Evolutionary conservation across 2,888 invertebrate genomes (phyloP), one percentile per base, ranked within the genome.

Genomic region (Therioaphis trifolii): DNA sequence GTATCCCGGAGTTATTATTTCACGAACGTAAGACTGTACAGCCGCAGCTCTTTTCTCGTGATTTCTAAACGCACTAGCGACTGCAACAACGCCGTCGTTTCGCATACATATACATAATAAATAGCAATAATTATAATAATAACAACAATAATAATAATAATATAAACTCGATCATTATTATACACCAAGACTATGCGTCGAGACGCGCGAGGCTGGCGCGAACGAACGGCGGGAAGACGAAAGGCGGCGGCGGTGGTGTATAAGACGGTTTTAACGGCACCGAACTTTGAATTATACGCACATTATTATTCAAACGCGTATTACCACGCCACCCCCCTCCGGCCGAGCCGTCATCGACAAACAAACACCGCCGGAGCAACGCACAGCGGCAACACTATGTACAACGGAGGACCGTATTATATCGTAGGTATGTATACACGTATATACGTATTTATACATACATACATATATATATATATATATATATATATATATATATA

Each of bases 251-350:
- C 49, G 63, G 76, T 14, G 63, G n/a, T 11, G 63, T n/a, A 21
- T 77, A 77, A 77, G 66, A 77, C 77, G 63, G 49, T 77, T 35
- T 66, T 77, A 75, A 40, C 74, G 55, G 21, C 61, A 21, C 49
- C 49, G 49, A 72, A 72, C 63, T 66, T 49, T 72, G 72, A 72
- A 72, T 49, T 72, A 72, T 72, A 52, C 72, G 72, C 49, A 5
- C 29, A 52, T 72, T 72, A 52, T 72, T 72, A 72, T 72, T 72
- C 72, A 72, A 52, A 69, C 69, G n/a, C 69, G 69, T 27, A 46
- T 43, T 74, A 74, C 35, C 49, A 5, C n/a, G n/a, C n/a, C n/a
- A n/a, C 52, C 15, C 4, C 21, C 55, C 55, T n/a, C 72, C 72
- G 3, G 7, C 49, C 14, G 9, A n/a, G n/a, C n/a, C 35, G 55